Evolutionary conservation across 2,888 invertebrate species (phyloP).

Genomic region (Eristalis arbustorum): DNA sequence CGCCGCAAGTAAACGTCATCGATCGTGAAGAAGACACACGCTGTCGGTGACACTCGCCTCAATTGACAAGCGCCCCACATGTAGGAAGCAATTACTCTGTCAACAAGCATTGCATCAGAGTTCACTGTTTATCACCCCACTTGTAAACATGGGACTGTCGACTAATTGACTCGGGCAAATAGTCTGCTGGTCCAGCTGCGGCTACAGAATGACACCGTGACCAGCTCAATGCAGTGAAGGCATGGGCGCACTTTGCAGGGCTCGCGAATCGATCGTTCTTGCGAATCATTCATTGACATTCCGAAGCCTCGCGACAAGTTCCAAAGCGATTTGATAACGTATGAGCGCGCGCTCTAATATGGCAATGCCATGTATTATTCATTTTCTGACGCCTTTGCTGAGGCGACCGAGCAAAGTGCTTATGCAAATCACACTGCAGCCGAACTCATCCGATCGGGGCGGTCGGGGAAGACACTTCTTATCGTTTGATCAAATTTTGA

Average conservation of each 20-base stretch:
- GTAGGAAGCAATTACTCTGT: not conserved
- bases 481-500: not conserved
- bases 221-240: too few species aligned
- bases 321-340: constrained; percentile 13
- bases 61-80: not conserved
- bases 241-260: too few species aligned
- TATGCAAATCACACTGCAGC: not conserved
- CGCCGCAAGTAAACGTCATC: not conserved
- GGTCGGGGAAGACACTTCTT: not conserved
- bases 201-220: too few species aligned
- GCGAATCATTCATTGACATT: not conserved
- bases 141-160: not conserved
- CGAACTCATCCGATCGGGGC: not conserved
- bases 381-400: constrained; percentile 17
- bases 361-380: constrained; percentile 14
- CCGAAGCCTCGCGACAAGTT: not conserved
- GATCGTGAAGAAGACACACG: not conserved
- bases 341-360: not conserved
- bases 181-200: too few species aligned
- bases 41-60: not conserved
- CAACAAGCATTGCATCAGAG: not conserved
- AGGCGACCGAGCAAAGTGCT: not conserved
- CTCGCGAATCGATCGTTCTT: too few species aligned
- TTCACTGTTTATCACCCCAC: not conserved
- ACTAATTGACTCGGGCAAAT: not conserved